Percentiles rank a stretch among this genome's conserved stretches.
phyloP scores from a whole-genome alignment of 2,113 vertebrate genomes.

The Tyrannus savana region DNA sequence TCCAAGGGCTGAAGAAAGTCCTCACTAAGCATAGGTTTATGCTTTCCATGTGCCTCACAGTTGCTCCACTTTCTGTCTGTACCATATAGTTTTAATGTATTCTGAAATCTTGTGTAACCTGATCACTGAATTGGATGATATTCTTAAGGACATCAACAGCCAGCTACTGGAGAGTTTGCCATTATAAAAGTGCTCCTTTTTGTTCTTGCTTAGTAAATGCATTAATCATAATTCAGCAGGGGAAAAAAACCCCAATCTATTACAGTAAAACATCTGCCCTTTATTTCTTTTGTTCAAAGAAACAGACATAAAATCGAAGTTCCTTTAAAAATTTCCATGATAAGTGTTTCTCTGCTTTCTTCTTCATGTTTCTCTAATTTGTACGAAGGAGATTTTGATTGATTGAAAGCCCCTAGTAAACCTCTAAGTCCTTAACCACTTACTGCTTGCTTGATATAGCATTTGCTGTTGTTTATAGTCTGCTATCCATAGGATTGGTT shows the following conservation, averaged over 20 bases:
- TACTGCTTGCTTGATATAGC: slow-evolving; percentile 63
- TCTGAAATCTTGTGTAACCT: background rate
- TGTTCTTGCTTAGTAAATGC: slow-evolving; percentile 8
- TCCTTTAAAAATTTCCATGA: slow-evolving; percentile 28
- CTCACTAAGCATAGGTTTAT: background rate
- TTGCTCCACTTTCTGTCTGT: background rate
- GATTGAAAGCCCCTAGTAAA: slow-evolving; percentile 69
- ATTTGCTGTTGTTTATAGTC: slow-evolving; percentile 80
- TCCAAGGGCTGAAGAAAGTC: background rate
- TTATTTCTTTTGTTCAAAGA: slow-evolving; percentile 50
- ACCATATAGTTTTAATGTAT: background rate
- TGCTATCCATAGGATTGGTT: slow-evolving; percentile 77
- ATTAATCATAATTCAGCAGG: slow-evolving; percentile 61
- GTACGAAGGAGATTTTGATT: slow-evolving; percentile 61
- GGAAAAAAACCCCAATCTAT: background rate
- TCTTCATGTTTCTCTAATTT: slow-evolving; percentile 59
- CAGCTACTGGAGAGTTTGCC: slow-evolving; percentile 20
- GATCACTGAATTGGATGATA: background rate
- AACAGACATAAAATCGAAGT: slow-evolving; percentile 15
- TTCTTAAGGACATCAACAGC: slow-evolving; percentile 33
- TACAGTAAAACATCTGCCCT: slow-evolving; percentile 37
- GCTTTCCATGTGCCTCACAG: background rate
- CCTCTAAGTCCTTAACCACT: slow-evolving; percentile 70
- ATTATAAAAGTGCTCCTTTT: slow-evolving; percentile 29
- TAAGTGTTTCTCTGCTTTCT: slow-evolving; percentile 9